Percentiles rank a stretch among this genome's conserved stretches.
Evolutionary conservation across 2,113 vertebrate genomes (phyloP).

Genomic region (Pollimyrus isidori): DNA sequence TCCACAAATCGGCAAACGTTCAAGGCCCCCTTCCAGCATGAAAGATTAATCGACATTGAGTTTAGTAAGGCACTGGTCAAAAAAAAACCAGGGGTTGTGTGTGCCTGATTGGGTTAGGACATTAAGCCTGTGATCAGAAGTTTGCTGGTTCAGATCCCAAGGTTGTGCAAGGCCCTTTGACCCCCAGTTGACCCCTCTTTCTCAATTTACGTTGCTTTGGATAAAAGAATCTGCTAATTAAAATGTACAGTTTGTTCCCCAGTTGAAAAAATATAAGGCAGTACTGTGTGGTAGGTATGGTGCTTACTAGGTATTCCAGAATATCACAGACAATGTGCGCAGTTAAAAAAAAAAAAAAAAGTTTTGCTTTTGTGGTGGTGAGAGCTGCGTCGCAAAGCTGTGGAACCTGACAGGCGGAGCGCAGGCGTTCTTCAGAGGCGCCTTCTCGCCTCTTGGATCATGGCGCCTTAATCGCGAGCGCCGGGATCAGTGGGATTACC

Average conservation of each 20-base stretch:
- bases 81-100: not conserved
- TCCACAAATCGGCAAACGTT: not conserved
- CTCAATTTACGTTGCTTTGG: not conserved
- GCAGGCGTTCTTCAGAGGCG: not conserved
- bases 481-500: constrained; percentile 64
- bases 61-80: not conserved
- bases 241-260: not conserved
- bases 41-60: not conserved
- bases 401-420: not conserved
- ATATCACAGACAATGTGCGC: not conserved
- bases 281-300: not conserved
- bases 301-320: not conserved
- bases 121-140: not conserved
- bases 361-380: not conserved
- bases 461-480: constrained; percentile 55
- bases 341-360: not conserved
- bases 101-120: not conserved
- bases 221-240: not conserved
- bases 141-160: not conserved
- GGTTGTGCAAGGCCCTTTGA: not conserved
- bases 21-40: not conserved
- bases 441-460: constrained; percentile 41
- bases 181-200: not conserved
- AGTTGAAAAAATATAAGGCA: not conserved
- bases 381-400: not conserved